Conservation (phyloP, 1,140 invertebrate genomes). For the Calliopsis andreniformis region DNA sequence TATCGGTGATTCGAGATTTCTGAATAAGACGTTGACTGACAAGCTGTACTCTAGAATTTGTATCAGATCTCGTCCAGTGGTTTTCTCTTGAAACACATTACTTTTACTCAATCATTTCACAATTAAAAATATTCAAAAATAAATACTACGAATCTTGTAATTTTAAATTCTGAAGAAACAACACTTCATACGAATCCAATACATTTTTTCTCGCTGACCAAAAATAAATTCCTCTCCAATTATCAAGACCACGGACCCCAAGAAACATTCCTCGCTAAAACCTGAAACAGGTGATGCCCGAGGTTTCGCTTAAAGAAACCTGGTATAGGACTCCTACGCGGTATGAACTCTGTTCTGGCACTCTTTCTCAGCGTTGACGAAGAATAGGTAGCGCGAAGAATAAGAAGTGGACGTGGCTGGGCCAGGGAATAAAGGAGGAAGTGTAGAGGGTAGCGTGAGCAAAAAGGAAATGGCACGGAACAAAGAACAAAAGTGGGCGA, state of each 20-base stretch:
- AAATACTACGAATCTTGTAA: too few relatives aligned
- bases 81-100: too few relatives aligned
- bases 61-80: too few relatives aligned
- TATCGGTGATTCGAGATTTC: constrained; percentile 26
- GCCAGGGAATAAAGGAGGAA: constrained; percentile 61
- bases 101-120: too few relatives aligned
- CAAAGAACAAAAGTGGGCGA: constrained; percentile 70
- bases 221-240: constrained; percentile 9
- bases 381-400: constrained; percentile 61
- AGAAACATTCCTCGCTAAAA: neutral
- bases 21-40: neutral
- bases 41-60: neutral
- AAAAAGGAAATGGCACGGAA: constrained; percentile 62
- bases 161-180: too few relatives aligned
- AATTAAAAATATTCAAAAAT: too few relatives aligned
- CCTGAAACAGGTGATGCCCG: constrained; percentile 35
- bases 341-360: constrained; percentile 13
- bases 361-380: constrained; percentile 47
- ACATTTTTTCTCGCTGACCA: neutral
- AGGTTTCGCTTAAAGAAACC: constrained; percentile 1
- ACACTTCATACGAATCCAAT: neutral
- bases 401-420: constrained; percentile 59
- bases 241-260: neutral
- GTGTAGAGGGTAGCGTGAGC: constrained; percentile 54
- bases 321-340: constrained; percentile 37